Percentiles rank a stretch among this genome's conserved stretches.
These are phyloP conservation scores for Hephaestus fuliginosus DNA, from an alignment of 2,797 vertebrate genomes.

Conservation along the genomic window DNA sequence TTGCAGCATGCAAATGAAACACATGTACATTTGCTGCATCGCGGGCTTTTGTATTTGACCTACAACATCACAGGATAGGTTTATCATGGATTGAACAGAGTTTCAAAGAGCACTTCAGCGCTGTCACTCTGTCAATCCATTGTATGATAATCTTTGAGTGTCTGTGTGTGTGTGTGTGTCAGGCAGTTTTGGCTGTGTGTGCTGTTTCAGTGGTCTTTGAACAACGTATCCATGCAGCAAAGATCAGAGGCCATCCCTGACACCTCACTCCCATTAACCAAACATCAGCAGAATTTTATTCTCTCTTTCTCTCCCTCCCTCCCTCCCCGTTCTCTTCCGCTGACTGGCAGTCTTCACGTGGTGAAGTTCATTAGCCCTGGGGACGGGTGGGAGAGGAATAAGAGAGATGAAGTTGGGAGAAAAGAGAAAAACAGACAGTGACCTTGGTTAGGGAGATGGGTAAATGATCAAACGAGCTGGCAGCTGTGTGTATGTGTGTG, in stretches of 20 bases:
- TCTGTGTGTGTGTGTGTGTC: constrained; percentile 40
- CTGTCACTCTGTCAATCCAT: constrained; percentile 84
- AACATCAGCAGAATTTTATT: constrained; percentile 86
- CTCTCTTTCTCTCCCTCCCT: constrained; percentile 72
- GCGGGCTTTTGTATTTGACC: constrained; percentile 79
- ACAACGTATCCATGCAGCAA: constrained; percentile 85
- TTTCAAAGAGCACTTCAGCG: constrained; percentile 78
- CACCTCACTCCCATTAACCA: constrained; percentile 86
- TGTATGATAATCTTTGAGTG: constrained; percentile 74
- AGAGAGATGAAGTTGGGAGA: constrained; percentile 77
- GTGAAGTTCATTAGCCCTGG: constrained; percentile 84
- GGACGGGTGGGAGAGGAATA: constrained; percentile 79
- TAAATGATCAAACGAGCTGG: constrained; percentile 87
- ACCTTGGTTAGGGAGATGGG: constrained; percentile 87
- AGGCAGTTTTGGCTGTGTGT: constrained; percentile 80
- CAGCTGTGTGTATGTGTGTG: constrained; percentile 62
- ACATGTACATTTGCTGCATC: constrained; percentile 77
- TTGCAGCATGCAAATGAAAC: constrained; percentile 81
- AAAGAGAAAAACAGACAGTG: constrained; percentile 85
- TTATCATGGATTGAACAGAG: constrained; percentile 66
- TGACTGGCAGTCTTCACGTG: constrained; percentile 87
- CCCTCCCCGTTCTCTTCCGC: constrained; percentile 76
- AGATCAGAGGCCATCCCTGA: constrained; percentile 87
- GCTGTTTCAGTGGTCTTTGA: constrained; percentile 85
- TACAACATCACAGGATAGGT: constrained; percentile 71